Evolutionary conservation across 2,113 vertebrate genomes (phyloP), one percentile per base, ranked within the genome.

Genomic region (Tor tambroides): DNA sequence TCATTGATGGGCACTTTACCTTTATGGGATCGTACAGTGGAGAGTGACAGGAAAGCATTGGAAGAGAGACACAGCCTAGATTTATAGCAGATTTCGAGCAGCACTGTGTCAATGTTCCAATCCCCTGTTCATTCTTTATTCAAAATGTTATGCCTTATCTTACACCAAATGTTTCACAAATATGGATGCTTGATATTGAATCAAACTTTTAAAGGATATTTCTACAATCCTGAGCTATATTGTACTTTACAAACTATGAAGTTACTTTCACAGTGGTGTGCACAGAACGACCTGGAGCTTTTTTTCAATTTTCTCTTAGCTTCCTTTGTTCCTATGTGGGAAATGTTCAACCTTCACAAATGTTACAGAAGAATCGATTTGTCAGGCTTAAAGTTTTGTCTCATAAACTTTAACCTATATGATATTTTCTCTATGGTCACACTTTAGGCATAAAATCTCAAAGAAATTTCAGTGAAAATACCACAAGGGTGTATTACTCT

Each of bases 371-470:
- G 17, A 35, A 79, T 79, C 10, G 51, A 79, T 79, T 79, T 59
- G 77, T 59, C 38, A 75, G 19, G 51, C 77, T 79, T 59, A 23
- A 35, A 35, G 17, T 59, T 79, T 79, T 56, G 51, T 79, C 77
- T 79, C 28, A 56, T 79, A 79, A 56, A 79, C 51, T 79, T 79
- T 56, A 79, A 59, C 77, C 77, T 56, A 79, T 79, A 59, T 79
- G 7, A 79, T 79, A 56, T 49, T 79, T 79, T 35, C 51, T 79
- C 77, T 23, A 56, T 23, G 30, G 49, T 79, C 28, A 56, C 23
- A 43, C 35, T 69, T 83, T 32, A 49, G 80, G 63, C n/a, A 69
- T 83, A 23, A 69, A 14, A 69, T 69, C 63, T 69, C 41, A 49
- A 19, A 49, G 80, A 30, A 28, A 69, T 80, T 80, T 63, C 59